Conservation (phyloP, 37 sponge, comb jelly and placozoan species). For the Chondrilla cf. caribensis region DNA sequence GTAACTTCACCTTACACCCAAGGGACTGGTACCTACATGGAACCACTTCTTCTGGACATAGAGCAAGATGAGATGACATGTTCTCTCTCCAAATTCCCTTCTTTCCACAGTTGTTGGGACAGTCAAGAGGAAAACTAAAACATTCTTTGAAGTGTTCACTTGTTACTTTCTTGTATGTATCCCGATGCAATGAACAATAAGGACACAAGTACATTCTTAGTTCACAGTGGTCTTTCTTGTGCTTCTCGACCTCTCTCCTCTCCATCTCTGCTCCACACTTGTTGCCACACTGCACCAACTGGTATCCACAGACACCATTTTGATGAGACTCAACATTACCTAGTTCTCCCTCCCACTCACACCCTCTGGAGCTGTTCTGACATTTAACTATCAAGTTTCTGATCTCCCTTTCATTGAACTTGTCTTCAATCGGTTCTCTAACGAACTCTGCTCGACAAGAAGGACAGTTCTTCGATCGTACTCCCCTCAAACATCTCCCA, state of each 20-base stretch:
- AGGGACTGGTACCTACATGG: not conserved
- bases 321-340: not conserved
- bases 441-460: not conserved
- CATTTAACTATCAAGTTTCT: not conserved
- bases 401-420: conserved; percentile 13
- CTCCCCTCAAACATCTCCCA: too few species aligned
- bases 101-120: conserved; percentile 12
- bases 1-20: not conserved
- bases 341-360: not conserved
- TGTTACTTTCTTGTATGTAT: not conserved
- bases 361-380: not conserved
- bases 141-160: not conserved
- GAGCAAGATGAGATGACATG: not conserved
- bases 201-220: not conserved
- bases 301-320: not conserved
- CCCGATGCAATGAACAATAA: not conserved
- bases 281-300: not conserved
- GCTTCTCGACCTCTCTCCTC: not conserved
- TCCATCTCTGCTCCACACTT: not conserved
- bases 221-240: not conserved
- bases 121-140: conserved; percentile 4
- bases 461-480: not conserved
- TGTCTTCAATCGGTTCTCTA: not conserved
- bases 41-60: not conserved
- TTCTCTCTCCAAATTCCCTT: not conserved